These are phyloP conservation scores for Datnioides undecimradiatus DNA, from an alignment of 2,113 vertebrate species.

Conservation along the genomic window DNA sequence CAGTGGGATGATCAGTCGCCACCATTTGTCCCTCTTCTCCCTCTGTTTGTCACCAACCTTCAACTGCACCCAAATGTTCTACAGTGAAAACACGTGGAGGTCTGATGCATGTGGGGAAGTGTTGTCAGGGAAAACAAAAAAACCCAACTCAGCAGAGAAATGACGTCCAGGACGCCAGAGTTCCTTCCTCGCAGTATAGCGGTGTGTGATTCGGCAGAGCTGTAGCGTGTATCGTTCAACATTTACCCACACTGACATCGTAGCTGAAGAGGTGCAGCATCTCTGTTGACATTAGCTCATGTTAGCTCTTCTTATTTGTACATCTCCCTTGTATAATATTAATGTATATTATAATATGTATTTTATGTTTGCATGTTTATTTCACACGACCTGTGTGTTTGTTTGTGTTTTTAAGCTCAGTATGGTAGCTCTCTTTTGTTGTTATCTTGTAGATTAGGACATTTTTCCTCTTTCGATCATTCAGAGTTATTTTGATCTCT, in stretches of 20 bases:
- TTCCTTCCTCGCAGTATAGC: not conserved
- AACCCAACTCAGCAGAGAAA: rapidly evolving
- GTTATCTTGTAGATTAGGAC: not conserved
- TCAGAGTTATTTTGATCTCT: constrained; percentile 4
- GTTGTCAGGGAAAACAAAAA: not conserved
- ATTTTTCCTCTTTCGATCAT: constrained; percentile 16
- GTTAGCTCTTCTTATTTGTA: constrained; percentile 11
- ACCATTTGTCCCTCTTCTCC: not conserved
- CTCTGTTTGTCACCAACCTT: not conserved
- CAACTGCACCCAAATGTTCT: not conserved
- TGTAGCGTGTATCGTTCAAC: not conserved
- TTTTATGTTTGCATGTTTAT: constrained; percentile 37
- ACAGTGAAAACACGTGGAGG: not conserved
- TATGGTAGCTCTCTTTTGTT: constrained; percentile 11
- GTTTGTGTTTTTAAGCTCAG: constrained; percentile 38
- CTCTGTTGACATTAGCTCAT: constrained; percentile 14
- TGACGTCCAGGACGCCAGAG: not conserved
- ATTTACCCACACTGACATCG: not conserved
- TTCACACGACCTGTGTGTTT: constrained; percentile 33
- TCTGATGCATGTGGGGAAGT: not conserved
- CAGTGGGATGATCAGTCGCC: not conserved
- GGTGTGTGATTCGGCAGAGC: not conserved
- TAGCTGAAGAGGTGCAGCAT: not conserved
- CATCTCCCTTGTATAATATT: constrained; percentile 38
- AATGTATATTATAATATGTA: constrained; percentile 27